Base-by-base conservation (phyloP, 2,888 invertebrate species). In the Limnephilus auricula region DNA sequence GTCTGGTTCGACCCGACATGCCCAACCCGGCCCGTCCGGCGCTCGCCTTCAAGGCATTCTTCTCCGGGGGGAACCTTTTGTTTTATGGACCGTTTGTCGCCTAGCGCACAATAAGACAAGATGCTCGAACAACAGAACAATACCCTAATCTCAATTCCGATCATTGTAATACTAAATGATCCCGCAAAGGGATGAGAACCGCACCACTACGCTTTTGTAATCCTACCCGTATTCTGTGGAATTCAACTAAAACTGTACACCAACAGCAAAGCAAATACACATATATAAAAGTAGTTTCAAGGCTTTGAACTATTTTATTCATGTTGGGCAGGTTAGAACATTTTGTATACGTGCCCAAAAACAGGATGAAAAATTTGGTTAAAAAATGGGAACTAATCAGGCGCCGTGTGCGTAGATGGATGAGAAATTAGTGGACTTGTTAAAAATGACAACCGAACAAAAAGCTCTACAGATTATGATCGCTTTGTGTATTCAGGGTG, bases 41-140 rank as follows among this genome's bases (percentile, higher is more conserved):
- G 32, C 65, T 50, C 50, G 65, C 18, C 86, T 86, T 50, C 18
- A 30, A 32, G 50, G 82, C 37, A 37, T 40, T 85, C 87, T 88
- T 65, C 79, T 65, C 82, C 50, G 86, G 45, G 91, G 90, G 91
- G 92, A 91, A 89, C 32, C 95, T 95, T 96, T 96, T 96, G 96
- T 96, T 95, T 96, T 96, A 96, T 95, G 95, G 95, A 95, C 95
- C 95, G 95, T 95, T 96, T 95, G 96, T 96, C 96, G 95, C 96
- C 95, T 95, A n/a, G n/a, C 89, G 10, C 30, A 80, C 50, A 88
- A 88, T 78, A 78, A 32, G 32, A 30, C 89, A 79, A 31, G 40
- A 15, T 34, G 40, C 10, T 25, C 79, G 89, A 80, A 89, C 32
- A 79, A 40, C 89, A 78, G 37, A 78, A 79, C 87, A 78, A 88